Percentiles rank a stretch among this genome's conserved stretches.
These are phyloP conservation scores for Neodon shergylaensis DNA, from an alignment of 2,113 vertebrate genomes.

Conservation along the genomic window DNA sequence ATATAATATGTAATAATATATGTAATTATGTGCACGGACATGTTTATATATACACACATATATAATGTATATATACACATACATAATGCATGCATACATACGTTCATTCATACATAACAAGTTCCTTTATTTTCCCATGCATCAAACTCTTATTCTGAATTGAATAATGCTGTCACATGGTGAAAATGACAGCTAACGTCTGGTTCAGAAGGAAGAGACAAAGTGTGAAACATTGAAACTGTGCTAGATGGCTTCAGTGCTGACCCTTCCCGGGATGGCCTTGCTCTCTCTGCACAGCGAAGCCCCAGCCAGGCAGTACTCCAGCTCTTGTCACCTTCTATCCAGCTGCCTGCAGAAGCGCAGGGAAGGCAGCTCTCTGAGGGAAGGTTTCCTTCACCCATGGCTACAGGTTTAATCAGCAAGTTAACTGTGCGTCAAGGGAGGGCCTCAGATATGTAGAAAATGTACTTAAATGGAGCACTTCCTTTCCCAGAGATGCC, in stretches of 20 bases:
- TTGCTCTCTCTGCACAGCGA: background rate
- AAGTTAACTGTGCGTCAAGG: background rate
- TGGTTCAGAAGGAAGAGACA: background rate
- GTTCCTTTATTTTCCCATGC: background rate
- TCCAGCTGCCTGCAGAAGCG: background rate
- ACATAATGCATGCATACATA: background rate
- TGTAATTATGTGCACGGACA: background rate
- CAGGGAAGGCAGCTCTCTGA: background rate
- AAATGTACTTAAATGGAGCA: background rate
- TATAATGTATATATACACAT: background rate
- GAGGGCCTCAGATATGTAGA: slow-evolving; percentile 30
- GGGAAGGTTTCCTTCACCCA: slow-evolving; percentile 45
- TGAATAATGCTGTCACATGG: background rate
- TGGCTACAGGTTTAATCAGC: slow-evolving; percentile 36
- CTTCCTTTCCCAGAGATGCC: slow-evolving; percentile 29
- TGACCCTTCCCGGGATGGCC: background rate
- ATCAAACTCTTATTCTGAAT: background rate
- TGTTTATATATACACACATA: background rate
- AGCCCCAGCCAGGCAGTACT: background rate
- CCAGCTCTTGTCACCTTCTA: background rate
- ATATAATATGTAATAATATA: too few relatives aligned
- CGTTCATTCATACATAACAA: background rate
- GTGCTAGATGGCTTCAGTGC: background rate
- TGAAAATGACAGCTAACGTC: background rate
- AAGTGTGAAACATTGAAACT: background rate